phyloP scores from a whole-genome alignment of 2,888 invertebrate genomes.

The Chrysopilus asiliformis region DNA sequence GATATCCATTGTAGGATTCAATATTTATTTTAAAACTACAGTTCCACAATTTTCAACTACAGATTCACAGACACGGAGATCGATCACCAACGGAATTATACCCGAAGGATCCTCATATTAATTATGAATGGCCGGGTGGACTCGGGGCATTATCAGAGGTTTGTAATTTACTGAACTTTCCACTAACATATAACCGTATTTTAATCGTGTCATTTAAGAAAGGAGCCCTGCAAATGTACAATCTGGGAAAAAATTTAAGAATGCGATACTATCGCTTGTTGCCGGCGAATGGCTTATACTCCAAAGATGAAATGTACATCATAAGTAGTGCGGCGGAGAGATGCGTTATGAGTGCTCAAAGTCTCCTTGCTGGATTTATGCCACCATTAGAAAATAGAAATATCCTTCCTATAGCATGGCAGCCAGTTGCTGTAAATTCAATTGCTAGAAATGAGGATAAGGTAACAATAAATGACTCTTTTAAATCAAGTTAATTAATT shows the following conservation, averaged over 20 bases:
- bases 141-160: constrained; percentile 57
- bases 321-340: constrained; percentile 70
- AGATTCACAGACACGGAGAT: constrained; percentile 35
- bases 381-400: constrained; percentile 33
- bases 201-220: constrained; percentile 38
- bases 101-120: constrained; percentile 64
- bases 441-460: constrained; percentile 54
- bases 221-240: constrained; percentile 62
- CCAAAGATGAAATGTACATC: constrained; percentile 45
- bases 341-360: constrained; percentile 75
- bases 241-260: constrained; percentile 57
- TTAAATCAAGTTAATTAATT: too few species aligned
- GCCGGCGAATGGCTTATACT: constrained; percentile 43
- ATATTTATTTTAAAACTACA: background rate
- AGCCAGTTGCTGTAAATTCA: constrained; percentile 76
- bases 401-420: constrained; percentile 50
- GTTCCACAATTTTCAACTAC: constrained; percentile 3
- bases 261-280: constrained; percentile 54
- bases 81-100: constrained; percentile 56
- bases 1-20: constrained; percentile 29
- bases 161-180: constrained; percentile 1
- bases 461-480: constrained; percentile 38
- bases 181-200: background rate
- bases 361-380: constrained; percentile 58
- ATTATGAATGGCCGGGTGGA: constrained; percentile 70